Evolutionary conservation across 2,797 vertebrate genomes (phyloP).

Genomic region (Denticeps clupeoides): DNA sequence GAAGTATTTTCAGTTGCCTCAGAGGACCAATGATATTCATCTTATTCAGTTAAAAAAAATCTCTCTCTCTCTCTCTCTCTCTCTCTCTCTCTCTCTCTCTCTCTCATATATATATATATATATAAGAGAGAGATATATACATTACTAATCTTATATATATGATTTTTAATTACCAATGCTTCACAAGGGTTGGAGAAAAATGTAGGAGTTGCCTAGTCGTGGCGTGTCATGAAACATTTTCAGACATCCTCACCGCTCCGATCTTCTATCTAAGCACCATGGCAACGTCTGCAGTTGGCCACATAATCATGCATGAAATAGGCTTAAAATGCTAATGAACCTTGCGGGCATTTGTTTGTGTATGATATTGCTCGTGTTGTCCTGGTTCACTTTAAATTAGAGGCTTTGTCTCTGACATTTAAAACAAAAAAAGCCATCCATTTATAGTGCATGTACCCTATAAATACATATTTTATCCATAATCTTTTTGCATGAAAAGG

Average conservation of each 20-base stretch:
- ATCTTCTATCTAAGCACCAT: neutral
- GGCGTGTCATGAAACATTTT: neutral
- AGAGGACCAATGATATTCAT: no score
- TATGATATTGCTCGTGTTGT: neutral
- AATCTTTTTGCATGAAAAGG: no score
- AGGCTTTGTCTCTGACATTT: neutral
- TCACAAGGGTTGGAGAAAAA: neutral
- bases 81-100: no score
- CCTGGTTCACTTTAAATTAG: neutral
- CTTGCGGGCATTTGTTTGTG: slow-evolving; percentile 1
- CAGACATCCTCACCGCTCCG: no score
- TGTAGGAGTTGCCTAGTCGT: neutral
- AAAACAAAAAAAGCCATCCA: neutral
- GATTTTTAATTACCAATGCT: no score
- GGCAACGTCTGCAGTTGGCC: neutral
- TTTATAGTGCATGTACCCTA: neutral
- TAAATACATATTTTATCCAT: neutral
- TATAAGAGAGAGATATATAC: no score
- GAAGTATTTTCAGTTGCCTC: no score
- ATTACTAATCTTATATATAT: no score
- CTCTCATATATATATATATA: no score
- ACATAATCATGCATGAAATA: slow-evolving; percentile 3
- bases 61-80: no score
- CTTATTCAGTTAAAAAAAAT: no score
- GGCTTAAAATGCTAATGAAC: slow-evolving; percentile 1